A percentile compares a stretch with the other conserved stretches of the same genome.
Evolutionary conservation across 2,888 invertebrate species (phyloP).

Genomic region (Brachyptera putata): DNA sequence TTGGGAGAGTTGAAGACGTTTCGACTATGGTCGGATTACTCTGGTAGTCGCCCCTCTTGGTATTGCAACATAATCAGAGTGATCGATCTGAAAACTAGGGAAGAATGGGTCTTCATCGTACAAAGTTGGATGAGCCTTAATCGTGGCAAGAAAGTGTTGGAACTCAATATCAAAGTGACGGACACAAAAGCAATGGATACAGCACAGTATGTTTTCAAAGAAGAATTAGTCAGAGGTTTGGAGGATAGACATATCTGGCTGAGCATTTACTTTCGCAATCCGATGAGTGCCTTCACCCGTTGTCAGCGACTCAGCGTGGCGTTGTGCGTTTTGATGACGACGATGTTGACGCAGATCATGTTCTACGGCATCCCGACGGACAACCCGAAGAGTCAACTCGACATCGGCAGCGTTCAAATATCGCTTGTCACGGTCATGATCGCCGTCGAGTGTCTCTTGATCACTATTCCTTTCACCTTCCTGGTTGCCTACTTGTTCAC

Average conservation of each 20-base stretch:
- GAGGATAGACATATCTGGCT: neutral
- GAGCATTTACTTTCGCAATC: neutral
- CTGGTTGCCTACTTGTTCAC: neutral
- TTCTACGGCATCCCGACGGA: slow-evolving; percentile 18
- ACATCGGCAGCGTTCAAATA: neutral
- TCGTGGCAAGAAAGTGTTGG: neutral
- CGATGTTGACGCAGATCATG: slow-evolving; percentile 20
- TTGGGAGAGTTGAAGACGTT: neutral
- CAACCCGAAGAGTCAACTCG: neutral
- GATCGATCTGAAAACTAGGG: neutral
- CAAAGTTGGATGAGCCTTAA: neutral
- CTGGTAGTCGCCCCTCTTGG: neutral
- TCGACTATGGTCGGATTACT: slow-evolving; percentile 4
- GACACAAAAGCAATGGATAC: neutral
- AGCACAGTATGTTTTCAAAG: neutral
- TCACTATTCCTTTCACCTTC: neutral
- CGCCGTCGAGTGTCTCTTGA: slow-evolving; percentile 1
- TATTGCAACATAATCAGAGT: slow-evolving; percentile 4
- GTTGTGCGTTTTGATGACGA: neutral
- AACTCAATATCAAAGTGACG: neutral
- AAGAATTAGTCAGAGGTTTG: neutral
- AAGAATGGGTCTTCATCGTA: neutral
- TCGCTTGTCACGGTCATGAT: neutral
- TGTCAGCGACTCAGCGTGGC: slow-evolving; percentile 21
- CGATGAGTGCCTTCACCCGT: slow-evolving; percentile 15